Evolutionary conservation across 2,797 vertebrate species (phyloP).

Genomic region (Natrix natrix): DNA sequence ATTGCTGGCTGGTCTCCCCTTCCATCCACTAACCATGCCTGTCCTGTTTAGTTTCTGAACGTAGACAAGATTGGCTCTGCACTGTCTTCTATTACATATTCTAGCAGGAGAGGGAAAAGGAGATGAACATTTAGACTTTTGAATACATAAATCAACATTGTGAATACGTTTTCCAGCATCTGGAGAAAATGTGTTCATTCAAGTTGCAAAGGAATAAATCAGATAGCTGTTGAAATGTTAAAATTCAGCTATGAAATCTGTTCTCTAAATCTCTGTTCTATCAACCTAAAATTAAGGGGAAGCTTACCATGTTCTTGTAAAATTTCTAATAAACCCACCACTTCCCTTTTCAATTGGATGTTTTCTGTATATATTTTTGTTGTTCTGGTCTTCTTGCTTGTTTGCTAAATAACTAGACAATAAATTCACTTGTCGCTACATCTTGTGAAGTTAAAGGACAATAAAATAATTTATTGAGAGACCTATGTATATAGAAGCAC

Average conservation of each 20-base stretch:
- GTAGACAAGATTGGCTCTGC: neutral
- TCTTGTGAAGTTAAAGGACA: neutral
- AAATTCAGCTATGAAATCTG: constrained; percentile 20
- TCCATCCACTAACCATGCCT: neutral
- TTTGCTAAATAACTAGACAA: neutral
- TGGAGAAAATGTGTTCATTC: neutral
- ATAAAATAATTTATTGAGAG: neutral
- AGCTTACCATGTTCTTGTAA: neutral
- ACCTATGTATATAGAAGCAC: constrained; percentile 18
- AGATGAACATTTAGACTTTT: neutral
- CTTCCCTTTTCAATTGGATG: neutral
- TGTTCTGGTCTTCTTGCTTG: neutral
- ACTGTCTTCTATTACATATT: neutral
- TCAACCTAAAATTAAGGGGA: constrained; percentile 33
- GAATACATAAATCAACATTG: neutral
- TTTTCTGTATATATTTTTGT: neutral
- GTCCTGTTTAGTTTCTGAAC: neutral
- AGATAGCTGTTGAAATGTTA: constrained; percentile 25
- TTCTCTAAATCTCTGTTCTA: neutral
- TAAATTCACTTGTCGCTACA: constrained; percentile 3
- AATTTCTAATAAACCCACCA: neutral
- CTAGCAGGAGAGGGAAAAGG: neutral
- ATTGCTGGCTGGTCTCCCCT: neutral
- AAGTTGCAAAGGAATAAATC: constrained; percentile 4
- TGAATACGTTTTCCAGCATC: constrained; percentile 5